phyloP scores from a whole-genome alignment of 2,888 invertebrate genomes.

The Scotopteryx bipunctaria region DNA sequence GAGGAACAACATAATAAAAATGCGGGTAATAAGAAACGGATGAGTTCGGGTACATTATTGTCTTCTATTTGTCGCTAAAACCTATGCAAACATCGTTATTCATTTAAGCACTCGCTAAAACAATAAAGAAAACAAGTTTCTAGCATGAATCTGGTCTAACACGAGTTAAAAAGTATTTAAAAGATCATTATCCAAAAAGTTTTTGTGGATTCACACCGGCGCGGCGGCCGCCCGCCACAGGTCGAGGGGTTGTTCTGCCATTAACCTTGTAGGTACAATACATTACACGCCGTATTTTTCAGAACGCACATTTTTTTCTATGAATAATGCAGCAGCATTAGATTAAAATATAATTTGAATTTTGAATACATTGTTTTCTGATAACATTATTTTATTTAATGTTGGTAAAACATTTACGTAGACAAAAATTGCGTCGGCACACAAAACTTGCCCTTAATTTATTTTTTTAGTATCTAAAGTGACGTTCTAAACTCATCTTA shows the following conservation, averaged over 20 bases:
- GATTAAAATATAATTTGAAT: slow-evolving; percentile 5
- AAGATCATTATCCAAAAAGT: slow-evolving; percentile 39
- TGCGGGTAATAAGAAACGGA: too few species aligned
- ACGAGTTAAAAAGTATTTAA: slow-evolving; percentile 43
- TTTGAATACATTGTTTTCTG: not conserved
- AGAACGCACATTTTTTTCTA: slow-evolving; percentile 1
- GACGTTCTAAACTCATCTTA: too few species aligned
- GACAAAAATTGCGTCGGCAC: too few species aligned
- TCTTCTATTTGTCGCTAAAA: too few species aligned
- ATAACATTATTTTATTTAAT: not conserved
- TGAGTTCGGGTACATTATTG: too few species aligned
- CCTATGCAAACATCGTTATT: not conserved
- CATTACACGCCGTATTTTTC: slow-evolving; percentile 10
- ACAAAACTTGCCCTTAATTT: too few species aligned
- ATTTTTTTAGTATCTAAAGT: too few species aligned
- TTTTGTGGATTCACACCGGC: slow-evolving; percentile 24
- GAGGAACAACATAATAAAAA: too few species aligned
- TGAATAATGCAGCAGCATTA: slow-evolving; percentile 18
- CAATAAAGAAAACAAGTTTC: slow-evolving; percentile 26
- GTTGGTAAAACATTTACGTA: not conserved
- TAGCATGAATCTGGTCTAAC: slow-evolving; percentile 40
- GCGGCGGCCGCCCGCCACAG: slow-evolving; percentile 1
- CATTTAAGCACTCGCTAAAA: slow-evolving; percentile 15
- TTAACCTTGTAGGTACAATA: slow-evolving; percentile 13
- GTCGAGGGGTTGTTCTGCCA: slow-evolving; percentile 9